Conservation (phyloP, 2,888 invertebrate species). For the Holacanthella duospinosa region DNA sequence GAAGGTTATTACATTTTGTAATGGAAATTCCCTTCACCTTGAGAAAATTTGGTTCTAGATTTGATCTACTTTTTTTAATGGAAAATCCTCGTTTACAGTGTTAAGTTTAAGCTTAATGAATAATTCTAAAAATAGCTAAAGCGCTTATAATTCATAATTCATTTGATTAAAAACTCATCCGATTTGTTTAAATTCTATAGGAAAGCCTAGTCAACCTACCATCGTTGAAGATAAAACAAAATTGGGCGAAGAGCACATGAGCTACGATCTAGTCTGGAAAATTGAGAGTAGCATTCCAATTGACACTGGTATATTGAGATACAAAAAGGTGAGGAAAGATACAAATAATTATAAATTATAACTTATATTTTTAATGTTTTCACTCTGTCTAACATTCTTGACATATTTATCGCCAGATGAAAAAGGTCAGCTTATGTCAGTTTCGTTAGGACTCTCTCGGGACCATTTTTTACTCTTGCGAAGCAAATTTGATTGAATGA, state of each 20-base stretch:
- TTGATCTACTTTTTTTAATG: too few relatives aligned
- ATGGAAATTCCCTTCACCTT: too few relatives aligned
- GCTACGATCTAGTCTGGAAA: constrained; percentile 44
- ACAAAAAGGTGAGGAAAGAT: constrained; percentile 41
- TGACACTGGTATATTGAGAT: constrained; percentile 44
- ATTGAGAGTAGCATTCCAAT: constrained; percentile 46
- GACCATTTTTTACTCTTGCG: too few relatives aligned
- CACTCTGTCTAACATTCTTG: not conserved
- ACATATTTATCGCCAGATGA: too few relatives aligned
- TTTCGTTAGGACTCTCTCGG: too few relatives aligned
- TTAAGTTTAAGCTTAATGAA: not conserved
- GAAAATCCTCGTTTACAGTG: too few relatives aligned
- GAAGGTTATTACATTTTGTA: too few relatives aligned
- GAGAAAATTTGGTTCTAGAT: too few relatives aligned
- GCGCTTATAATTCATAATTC: not conserved
- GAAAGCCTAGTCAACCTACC: constrained; percentile 35
- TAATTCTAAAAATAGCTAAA: not conserved
- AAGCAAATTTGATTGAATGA: too few relatives aligned
- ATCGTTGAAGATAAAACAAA: constrained; percentile 12
- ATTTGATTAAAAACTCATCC: not conserved
- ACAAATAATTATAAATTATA: too few relatives aligned
- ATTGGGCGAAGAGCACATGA: constrained; percentile 36
- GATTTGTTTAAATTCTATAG: constrained; percentile 19
- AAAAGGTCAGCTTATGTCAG: too few relatives aligned
- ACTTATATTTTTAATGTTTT: not conserved